Conservation (phyloP, 2,888 invertebrate species). For the Danaus chrysippus region DNA sequence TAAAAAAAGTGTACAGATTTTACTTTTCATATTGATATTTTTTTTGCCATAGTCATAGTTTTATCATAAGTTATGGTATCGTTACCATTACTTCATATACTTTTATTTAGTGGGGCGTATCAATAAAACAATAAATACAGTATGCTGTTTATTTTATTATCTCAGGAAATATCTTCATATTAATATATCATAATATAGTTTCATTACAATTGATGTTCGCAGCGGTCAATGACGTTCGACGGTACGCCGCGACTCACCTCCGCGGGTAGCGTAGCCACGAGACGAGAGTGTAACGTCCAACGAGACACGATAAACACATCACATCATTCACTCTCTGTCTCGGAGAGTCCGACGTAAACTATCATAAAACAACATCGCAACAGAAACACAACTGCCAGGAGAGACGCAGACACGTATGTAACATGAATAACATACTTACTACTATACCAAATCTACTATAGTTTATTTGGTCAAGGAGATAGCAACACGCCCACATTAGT, state of each 20-base stretch:
- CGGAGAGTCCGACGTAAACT: conserved; percentile 15
- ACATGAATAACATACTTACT: too few species aligned
- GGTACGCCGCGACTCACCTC: conserved; percentile 45
- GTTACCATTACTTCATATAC: too few species aligned
- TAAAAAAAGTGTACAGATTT: too few species aligned
- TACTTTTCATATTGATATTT: too few species aligned
- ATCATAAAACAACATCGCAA: conserved; percentile 38
- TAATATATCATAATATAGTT: conserved; percentile 66
- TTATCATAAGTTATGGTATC: too few species aligned
- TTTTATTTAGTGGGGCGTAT: too few species aligned
- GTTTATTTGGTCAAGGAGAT: conserved; percentile 46
- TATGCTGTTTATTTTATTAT: conserved; percentile 71
- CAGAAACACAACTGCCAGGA: conserved; percentile 26
- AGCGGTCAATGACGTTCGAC: conserved; percentile 69
- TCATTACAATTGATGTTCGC: conserved; percentile 69
- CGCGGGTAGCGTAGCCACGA: neutral
- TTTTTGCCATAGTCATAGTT: too few species aligned
- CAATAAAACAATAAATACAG: conserved; percentile 58
- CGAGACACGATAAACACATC: conserved; percentile 1
- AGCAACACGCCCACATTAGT: conserved; percentile 19
- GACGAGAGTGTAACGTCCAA: neutral
- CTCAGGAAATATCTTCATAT: conserved; percentile 74
- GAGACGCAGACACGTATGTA: too few species aligned
- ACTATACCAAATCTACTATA: conserved; percentile 47
- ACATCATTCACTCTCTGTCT: neutral